Evolutionary conservation across 2,113 vertebrate genomes (phyloP), one percentile per base, ranked within the genome.

Genomic region (Hippocampus barbouri): DNA sequence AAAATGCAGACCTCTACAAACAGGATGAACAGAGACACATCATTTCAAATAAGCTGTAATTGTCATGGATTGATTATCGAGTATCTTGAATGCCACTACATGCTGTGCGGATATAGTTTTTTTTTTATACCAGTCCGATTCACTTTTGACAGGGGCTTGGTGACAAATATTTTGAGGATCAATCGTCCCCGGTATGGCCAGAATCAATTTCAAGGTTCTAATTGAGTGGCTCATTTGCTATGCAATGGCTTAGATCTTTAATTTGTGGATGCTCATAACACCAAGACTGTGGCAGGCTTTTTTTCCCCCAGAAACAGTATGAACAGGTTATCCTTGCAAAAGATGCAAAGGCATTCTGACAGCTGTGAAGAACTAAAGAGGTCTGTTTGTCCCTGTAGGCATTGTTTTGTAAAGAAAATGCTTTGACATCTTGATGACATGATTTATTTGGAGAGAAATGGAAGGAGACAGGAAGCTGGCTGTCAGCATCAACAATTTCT

Each of bases 121-220:
- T 45, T 84, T 76, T 76, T 87, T 80, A 72, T 66, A 65, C 78
- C 69, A 49, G 72, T 73, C 71, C 79, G 49, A 73, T 83, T 87
- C 69, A 84, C 77, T 79, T 84, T 75, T 82, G 82, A 90, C 80
- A 77, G 70, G 61, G 85, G 74, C 76, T 63, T 65, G 69, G 84
- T 81, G 83, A 88, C 77, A 81, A 85, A 89, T 83, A 83, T 85
- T 86, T 88, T 85, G 77, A 80, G 78, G 82, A 88, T 86, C 87
- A 85, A 88, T 92, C 88, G 89, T 90, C 87, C 88, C 79, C 73
- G 12, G 82, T 87, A 87, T 88, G 85, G 83, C 87, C 83, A 87
- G 83, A 85, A 84, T 91, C 90, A 85, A 86, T 91, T 90, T 91
- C 88, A 90, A 79, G 90, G 75, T 89, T 85, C 72, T 89, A 88